Evolutionary conservation across 2,113 vertebrate species (phyloP).

Genomic region (Chinchilla lanigera): DNA sequence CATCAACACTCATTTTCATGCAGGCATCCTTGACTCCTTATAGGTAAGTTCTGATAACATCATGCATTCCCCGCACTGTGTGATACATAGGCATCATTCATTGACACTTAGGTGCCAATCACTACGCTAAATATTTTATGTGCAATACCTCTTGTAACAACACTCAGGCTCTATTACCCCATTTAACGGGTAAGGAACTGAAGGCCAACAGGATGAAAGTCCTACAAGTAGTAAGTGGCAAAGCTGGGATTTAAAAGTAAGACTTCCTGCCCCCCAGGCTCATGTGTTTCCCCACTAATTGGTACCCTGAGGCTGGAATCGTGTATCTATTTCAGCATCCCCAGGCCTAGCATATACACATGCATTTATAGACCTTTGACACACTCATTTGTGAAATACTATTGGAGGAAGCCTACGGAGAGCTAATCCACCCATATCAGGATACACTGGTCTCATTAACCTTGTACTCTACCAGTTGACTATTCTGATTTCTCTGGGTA

Average conservation of each 20-base stretch:
- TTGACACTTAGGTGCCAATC: not conserved
- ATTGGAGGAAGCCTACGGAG: not conserved
- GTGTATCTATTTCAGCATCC: not conserved
- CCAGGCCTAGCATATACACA: not conserved
- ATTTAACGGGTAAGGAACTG: not conserved
- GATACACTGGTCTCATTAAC: not conserved
- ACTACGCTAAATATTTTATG: not conserved
- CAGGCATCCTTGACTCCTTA: not conserved
- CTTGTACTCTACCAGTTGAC: not conserved
- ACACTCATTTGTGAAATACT: not conserved
- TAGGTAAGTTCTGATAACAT: not conserved
- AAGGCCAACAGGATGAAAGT: not conserved
- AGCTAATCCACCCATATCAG: not conserved
- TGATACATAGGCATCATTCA: not conserved
- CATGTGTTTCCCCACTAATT: not conserved
- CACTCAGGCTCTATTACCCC: not conserved
- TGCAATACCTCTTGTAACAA: no score
- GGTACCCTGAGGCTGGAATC: not conserved
- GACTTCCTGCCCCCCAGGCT: not conserved
- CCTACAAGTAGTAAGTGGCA: not conserved
- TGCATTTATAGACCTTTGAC: fast-evolving
- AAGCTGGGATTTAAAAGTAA: not conserved
- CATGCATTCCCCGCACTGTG: fast-evolving
- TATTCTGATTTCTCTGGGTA: not conserved
- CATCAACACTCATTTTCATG: not conserved